phyloP scores from a whole-genome alignment of 2,113 vertebrate species.

The Tetraodon nigroviridis region DNA sequence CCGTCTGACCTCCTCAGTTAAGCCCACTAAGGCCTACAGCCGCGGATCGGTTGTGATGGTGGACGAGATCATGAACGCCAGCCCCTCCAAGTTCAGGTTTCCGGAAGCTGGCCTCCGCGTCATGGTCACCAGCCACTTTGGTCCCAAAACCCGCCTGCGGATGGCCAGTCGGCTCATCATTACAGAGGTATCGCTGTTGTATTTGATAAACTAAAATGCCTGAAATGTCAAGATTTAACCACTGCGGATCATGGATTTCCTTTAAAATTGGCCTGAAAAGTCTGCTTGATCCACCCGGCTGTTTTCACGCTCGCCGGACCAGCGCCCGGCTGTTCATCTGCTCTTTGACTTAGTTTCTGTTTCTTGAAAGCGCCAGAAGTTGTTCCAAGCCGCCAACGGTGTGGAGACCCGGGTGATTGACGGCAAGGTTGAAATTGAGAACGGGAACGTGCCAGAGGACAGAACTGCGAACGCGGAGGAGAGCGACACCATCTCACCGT shows the following conservation, averaged over 20 bases:
- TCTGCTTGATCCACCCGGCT: too few relatives aligned
- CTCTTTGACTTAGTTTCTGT: conserved; percentile 56
- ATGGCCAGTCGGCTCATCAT: conserved; percentile 98
- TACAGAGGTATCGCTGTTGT: conserved; percentile 80
- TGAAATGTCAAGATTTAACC: too few relatives aligned
- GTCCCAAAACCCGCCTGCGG: conserved; percentile 89
- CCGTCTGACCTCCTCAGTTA: conserved; percentile 72
- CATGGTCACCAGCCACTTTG: conserved; percentile 96
- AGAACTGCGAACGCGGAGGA: conserved; percentile 75
- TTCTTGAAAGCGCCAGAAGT: conserved; percentile 85
- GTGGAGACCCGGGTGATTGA: conserved; percentile 82
- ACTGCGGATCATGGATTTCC: too few relatives aligned
- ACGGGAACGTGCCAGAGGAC: conserved; percentile 86
- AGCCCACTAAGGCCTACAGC: conserved; percentile 78
- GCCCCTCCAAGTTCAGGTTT: conserved; percentile 90
- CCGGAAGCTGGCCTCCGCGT: conserved; percentile 90
- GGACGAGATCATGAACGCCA: conserved; percentile 93
- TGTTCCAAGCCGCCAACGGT: conserved; percentile 85
- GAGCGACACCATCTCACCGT: conserved; percentile 80
- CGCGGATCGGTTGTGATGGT: conserved; percentile 91
- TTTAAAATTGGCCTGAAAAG: too few relatives aligned
- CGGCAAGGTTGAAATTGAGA: conserved; percentile 86
- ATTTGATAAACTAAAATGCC: background rate
- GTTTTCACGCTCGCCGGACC: too few relatives aligned
- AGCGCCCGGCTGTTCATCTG: conserved; percentile 6